Base-by-base conservation (phyloP, 2,797 vertebrate species). In the Eulemur coronatus region DNA sequence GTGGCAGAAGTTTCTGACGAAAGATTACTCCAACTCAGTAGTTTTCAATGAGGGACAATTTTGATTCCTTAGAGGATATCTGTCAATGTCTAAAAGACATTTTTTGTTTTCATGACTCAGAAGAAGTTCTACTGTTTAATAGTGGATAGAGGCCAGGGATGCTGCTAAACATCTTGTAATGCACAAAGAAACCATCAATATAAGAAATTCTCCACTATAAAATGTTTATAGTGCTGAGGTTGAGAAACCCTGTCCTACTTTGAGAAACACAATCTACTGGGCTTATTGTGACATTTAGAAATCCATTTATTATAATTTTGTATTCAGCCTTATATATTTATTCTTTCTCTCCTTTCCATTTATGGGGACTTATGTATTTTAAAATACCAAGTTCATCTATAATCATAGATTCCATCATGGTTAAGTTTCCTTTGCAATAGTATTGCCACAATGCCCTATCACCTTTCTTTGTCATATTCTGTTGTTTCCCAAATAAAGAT, bases 221-320 rank as follows among this genome's bases (percentile, higher is more conserved):
- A 92, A 41, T 84, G 35, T 73, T 63, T 73, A 48, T n/a, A 59
- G 28, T 84, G 50, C 43, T 72, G 26, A 93, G 85, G 59, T 70
- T 61, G 41, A 84, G 38, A 67, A 79, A 41, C 0, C 15, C 5
- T 69, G 50, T 59, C 22, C 26, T 95, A 55, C 59, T 89, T 69
- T 95, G 67, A 94, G 55, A 92, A 95, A 90, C 11, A 69, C 28
- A 24, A 85, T 72, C 50, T 70, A 80, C 72, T 79, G 33, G 95
- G 26, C 17, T 96, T 91, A 92, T 15, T 67, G 48, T 57, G 26
- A 82, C 55, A 41, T 93, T 67, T 57, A 52, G 13, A 59, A 79
- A 79, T 55, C 33, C 38, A 80, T 69, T 84, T 70, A 28, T 59
- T 59, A 59, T 59, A 33, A 79, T 35, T 73, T 95, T 63, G 35